phyloP scores from a whole-genome alignment of 2,113 vertebrate species.

The Taurulus bubalis region DNA sequence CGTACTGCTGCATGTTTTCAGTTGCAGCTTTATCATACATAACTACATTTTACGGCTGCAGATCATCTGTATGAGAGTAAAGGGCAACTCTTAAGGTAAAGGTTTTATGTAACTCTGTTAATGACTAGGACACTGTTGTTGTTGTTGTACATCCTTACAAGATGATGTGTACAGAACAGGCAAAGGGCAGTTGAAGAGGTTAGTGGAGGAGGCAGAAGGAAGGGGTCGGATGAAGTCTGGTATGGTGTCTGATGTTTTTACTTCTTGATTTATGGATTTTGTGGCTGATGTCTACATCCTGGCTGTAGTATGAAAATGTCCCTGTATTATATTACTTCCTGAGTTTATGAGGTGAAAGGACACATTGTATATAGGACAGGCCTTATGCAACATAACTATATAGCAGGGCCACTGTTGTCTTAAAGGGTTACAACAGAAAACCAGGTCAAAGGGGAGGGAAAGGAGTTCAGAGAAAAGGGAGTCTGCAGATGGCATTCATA shows the following conservation, averaged over 20 bases:
- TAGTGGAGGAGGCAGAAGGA: conserved; percentile 5
- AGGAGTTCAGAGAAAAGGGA: conserved; percentile 11
- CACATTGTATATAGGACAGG: conserved; percentile 17
- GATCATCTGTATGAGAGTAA: not conserved
- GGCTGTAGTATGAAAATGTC: conserved; percentile 32
- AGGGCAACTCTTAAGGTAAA: conserved; percentile 9
- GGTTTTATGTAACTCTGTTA: conserved; percentile 23
- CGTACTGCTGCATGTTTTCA: not conserved
- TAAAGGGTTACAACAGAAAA: conserved; percentile 28
- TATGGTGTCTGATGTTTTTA: conserved; percentile 33
- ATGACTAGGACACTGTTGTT: not conserved
- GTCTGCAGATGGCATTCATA: conserved; percentile 3
- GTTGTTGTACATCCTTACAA: conserved; percentile 2
- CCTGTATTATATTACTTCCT: conserved; percentile 38
- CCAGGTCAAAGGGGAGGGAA: conserved; percentile 46
- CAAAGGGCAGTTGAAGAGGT: conserved; percentile 9
- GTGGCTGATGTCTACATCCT: conserved; percentile 42
- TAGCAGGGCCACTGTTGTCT: conserved; percentile 29
- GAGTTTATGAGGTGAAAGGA: conserved; percentile 41
- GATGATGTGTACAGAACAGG: not conserved
- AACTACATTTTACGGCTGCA: not conserved
- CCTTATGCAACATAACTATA: conserved; percentile 44
- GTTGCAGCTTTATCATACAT: not conserved
- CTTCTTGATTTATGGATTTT: conserved; percentile 44
- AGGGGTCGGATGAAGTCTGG: conserved; percentile 11